Conservation (phyloP, 2,888 invertebrate species). For the Abscondita cerata region DNA sequence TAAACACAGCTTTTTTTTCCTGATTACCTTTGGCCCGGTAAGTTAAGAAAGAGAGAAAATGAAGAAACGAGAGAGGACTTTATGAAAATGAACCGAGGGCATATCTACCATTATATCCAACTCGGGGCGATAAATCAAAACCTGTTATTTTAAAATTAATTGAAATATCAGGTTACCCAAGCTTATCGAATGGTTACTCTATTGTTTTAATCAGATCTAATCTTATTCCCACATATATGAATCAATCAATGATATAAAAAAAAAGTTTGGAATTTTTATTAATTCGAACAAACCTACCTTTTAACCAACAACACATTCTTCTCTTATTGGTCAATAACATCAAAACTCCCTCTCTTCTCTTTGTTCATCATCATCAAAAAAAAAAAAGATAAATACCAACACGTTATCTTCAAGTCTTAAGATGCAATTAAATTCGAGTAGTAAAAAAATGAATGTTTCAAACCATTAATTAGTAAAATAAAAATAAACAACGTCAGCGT, state of each 20-base stretch:
- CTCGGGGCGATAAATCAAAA: conserved; percentile 55
- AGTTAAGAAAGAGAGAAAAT: conserved; percentile 15
- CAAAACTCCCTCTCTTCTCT: background rate
- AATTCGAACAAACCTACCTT: conserved; percentile 11
- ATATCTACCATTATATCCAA: conserved; percentile 58
- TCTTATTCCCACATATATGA: conserved; percentile 34
- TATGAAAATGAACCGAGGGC: conserved; percentile 48
- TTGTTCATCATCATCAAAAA: background rate
- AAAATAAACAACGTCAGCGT: conserved; percentile 29
- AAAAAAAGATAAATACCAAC: conserved; percentile 25
- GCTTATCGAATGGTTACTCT: conserved; percentile 48
- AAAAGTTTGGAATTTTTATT: conserved; percentile 11
- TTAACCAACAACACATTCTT: conserved; percentile 17
- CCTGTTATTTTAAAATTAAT: conserved; percentile 56
- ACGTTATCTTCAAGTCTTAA: conserved; percentile 31
- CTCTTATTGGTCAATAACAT: conserved; percentile 11
- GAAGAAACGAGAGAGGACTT: conserved; percentile 19
- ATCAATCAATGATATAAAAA: conserved; percentile 26
- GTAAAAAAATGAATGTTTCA: conserved; percentile 29
- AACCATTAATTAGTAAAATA: conserved; percentile 36
- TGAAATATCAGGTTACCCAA: conserved; percentile 56
- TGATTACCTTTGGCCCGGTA: conserved; percentile 7
- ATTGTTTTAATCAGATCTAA: conserved; percentile 49
- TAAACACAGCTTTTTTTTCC: conserved; percentile 36
- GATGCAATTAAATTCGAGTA: conserved; percentile 33